Evolutionary conservation across 2,888 invertebrate genomes (phyloP).

Genomic region (Drosophila mayaguana): DNA sequence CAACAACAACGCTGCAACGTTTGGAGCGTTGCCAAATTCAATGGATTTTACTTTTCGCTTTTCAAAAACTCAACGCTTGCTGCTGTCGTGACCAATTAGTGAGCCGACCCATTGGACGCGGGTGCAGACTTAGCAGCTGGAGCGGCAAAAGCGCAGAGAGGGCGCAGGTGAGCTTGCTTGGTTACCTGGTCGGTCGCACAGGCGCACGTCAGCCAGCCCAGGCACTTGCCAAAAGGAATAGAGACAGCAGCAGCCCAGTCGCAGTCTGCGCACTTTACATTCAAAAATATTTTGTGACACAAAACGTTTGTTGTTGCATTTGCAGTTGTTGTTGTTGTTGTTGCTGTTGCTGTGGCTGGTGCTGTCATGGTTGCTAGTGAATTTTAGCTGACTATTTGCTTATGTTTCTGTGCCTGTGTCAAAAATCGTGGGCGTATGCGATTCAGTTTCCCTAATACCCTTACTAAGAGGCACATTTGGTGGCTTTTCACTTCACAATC

Average conservation of each 20-base stretch:
- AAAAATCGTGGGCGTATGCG: constrained; percentile 68
- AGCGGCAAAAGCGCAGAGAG: constrained; percentile 7
- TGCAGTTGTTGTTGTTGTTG: constrained; percentile 35
- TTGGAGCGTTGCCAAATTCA: constrained; percentile 73
- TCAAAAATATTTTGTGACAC: constrained; percentile 80
- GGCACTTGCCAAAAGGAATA: constrained; percentile 58
- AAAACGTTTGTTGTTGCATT: constrained; percentile 62
- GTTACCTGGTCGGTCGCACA: constrained; percentile 55
- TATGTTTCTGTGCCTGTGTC: constrained; percentile 57
- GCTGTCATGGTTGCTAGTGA: constrained; percentile 21
- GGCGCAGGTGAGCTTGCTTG: constrained; percentile 19
- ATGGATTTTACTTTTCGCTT: constrained; percentile 78
- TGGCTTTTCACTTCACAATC: too few species aligned
- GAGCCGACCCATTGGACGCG: constrained; percentile 56
- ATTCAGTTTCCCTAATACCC: constrained; percentile 40
- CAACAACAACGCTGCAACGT: constrained; percentile 47
- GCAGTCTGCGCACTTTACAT: constrained; percentile 67
- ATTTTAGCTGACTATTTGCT: constrained; percentile 53
- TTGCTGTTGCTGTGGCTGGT: constrained; percentile 14
- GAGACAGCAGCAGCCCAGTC: constrained; percentile 67
- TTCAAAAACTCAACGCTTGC: constrained; percentile 65
- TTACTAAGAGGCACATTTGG: neutral
- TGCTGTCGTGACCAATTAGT: constrained; percentile 79
- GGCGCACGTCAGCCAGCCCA: constrained; percentile 69
- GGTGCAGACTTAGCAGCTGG: constrained; percentile 19